Base-by-base conservation (phyloP, 2,888 invertebrate species). In the Drosophila lutescens region DNA sequence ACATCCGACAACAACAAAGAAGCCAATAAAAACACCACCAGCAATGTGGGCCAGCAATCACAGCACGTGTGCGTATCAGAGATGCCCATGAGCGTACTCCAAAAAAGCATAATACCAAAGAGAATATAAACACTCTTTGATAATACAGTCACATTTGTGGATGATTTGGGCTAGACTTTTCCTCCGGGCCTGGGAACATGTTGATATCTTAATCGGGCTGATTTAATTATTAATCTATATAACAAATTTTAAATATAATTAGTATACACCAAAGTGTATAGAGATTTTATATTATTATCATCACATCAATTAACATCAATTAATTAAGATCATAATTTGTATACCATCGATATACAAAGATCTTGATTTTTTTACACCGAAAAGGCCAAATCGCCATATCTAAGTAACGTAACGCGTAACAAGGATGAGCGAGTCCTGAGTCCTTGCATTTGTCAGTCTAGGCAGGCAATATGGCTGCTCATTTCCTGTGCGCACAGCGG, bases 401-500 rank as follows among this genome's bases (percentile, higher is more conserved):
- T 51, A 15, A 65, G 4, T 30, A 6, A 0, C 34, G 7, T n/a
- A 10, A 51, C 20, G 36, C 41, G n/a, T 34, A 34, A 23, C 17
- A 1, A 20, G 67, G 38, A 54, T 53, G 65, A 53, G 54, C 44
- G 17, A 32, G 32, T 47, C 30, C 32, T n/a, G 47, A 41, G 50
- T 54, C 38, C 61, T 41, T 71, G 73, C 65, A 68, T 67, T 68
- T 66, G 66, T 74, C 58, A 56, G 80, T 80, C 57, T 56, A 63
- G 60, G 53, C 80, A 49, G 61, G 65, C 78, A 80, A 79, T 79
- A 77, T 77, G 80, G 75, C 65, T 77, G 77, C 80, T 78, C 62
- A 77, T 77, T 77, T 80, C 80, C 78, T 70, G 80, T 66, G 63
- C 63, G 66, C 66, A 68, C 50, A 61, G 65, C 78, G 75, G 78